A percentile compares a stretch with the other conserved stretches of the same genome.
phyloP scores from a whole-genome alignment of 2,888 invertebrate genomes.

The Ophion slaviceki region DNA sequence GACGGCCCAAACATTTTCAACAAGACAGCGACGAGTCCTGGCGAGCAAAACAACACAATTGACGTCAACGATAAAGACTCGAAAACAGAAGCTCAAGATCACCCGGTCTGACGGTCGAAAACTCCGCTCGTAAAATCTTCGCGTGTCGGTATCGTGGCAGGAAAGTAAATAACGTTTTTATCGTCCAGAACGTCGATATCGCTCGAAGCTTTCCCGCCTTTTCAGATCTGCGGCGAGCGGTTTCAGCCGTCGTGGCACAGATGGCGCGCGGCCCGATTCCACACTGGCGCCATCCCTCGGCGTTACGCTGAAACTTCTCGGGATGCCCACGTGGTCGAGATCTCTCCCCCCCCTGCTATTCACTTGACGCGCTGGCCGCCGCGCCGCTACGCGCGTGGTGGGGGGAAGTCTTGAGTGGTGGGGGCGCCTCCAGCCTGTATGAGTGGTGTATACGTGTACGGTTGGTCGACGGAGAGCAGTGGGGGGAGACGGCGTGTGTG shows the following conservation, averaged over 20 bases:
- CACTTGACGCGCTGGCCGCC: constrained; percentile 51
- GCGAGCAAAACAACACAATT: not conserved
- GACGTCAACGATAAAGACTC: not conserved
- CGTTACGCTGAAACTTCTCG: constrained; percentile 66
- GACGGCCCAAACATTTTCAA: constrained; percentile 11
- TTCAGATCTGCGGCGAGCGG: constrained; percentile 58
- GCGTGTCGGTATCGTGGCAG: not conserved
- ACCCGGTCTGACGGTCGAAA: not conserved
- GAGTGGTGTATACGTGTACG: constrained; percentile 19
- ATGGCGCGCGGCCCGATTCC: constrained; percentile 48
- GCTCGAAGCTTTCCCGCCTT: constrained; percentile 60
- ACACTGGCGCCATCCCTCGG: constrained; percentile 75
- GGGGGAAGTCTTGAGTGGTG: constrained; percentile 57
- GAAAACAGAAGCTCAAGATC: not conserved
- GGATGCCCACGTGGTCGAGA: constrained; percentile 74
- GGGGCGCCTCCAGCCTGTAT: constrained; percentile 55
- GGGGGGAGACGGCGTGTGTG: constrained; percentile 56
- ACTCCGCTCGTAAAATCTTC: not conserved
- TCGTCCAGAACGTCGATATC: constrained; percentile 19
- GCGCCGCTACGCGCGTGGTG: constrained; percentile 48
- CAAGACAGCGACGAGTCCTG: not conserved
- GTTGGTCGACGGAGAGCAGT: constrained; percentile 39
- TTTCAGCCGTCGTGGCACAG: constrained; percentile 70
- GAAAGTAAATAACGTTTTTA: constrained; percentile 25
- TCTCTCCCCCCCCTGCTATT: constrained; percentile 70